Evolutionary conservation across 2,797 vertebrate species (phyloP), one percentile per base, ranked within the genome.

Genomic region (Gymnothorax reevesii): DNA sequence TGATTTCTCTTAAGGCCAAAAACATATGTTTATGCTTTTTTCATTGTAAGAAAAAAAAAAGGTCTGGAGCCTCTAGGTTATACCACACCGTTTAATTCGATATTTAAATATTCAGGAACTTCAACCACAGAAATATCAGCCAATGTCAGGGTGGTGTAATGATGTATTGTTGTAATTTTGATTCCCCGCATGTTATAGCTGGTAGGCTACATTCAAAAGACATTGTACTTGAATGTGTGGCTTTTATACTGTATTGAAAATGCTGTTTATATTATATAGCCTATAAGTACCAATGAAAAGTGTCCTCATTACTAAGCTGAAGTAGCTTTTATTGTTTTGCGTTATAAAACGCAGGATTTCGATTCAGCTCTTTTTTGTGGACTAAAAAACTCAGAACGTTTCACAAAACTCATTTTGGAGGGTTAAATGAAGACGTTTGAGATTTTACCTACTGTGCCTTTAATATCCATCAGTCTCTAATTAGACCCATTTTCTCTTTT

Each of bases 381-480:
- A 80, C n/a, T 9, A 55, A 12, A 80, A 22, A 80, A 22, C 7
- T 20, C 42, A 80, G 55, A 80, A 80, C 22, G 52, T 77, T 22
- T 22, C 12, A 15, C n/a, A 22, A 55, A n/a, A 9, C 17, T 54
- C 49, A 17, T 54, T 7, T 22, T 52, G 7, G 9, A 20, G 10
- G 25, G n/a, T 33, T 25, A 22, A 55, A 55, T 55, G 7, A 27
- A 84, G 54, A 80, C 64, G n/a, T 33, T 79, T 84, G 49, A 84
- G 87, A 91, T 84, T 86, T 15, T n/a, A n/a, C 64, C 64, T 69
- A 90, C 92, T 93, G 94, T 91, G 86, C 92, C 94, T 95, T 96
- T 95, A 94, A 95, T 93, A 91, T 88, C 87, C 87, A 88, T 83
- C 89, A 91, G 88, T 87, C 91, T 92, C 89, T 95, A 95, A 96